phyloP scores from a whole-genome alignment of 2,888 invertebrate genomes.

The Yponomeuta cagnagella region DNA sequence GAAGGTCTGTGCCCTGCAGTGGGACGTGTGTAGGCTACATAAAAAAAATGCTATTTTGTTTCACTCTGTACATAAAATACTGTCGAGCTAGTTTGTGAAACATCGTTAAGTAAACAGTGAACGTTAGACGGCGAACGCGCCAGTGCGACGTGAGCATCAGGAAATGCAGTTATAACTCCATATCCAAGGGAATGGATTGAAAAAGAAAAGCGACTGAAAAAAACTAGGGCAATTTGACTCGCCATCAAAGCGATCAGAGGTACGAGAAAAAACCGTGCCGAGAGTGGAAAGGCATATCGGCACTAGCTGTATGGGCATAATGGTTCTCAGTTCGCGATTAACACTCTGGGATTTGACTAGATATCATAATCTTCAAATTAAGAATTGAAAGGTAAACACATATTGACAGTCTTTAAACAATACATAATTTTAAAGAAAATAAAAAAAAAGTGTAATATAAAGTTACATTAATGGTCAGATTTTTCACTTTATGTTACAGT shows the following conservation, averaged over 20 bases:
- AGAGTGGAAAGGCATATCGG: background rate
- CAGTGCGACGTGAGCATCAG: background rate
- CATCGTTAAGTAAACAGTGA: background rate
- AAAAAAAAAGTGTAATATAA: too few relatives aligned
- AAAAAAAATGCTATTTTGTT: too few relatives aligned
- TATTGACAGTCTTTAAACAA: too few relatives aligned
- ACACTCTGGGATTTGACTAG: too few relatives aligned
- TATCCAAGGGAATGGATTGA: constrained; percentile 10
- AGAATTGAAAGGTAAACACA: too few relatives aligned
- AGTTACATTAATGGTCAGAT: too few relatives aligned
- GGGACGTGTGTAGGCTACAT: too few relatives aligned
- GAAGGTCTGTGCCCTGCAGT: too few relatives aligned
- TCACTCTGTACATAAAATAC: background rate
- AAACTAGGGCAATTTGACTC: constrained; percentile 5
- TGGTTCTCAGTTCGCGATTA: too few relatives aligned
- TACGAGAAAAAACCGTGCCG: background rate
- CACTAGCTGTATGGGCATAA: background rate
- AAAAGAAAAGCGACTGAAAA: constrained; percentile 5
- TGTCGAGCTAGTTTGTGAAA: background rate
- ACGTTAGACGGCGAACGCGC: background rate
- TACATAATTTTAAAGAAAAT: too few relatives aligned
- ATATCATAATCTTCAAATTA: too few relatives aligned
- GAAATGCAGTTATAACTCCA: constrained; percentile 11
- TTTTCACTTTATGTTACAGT: too few relatives aligned
- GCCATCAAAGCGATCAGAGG: constrained; percentile 1